Evolutionary conservation across 2,888 invertebrate species (phyloP), one percentile per base, ranked within the genome.

Genomic region (Hydraecia micacea): DNA sequence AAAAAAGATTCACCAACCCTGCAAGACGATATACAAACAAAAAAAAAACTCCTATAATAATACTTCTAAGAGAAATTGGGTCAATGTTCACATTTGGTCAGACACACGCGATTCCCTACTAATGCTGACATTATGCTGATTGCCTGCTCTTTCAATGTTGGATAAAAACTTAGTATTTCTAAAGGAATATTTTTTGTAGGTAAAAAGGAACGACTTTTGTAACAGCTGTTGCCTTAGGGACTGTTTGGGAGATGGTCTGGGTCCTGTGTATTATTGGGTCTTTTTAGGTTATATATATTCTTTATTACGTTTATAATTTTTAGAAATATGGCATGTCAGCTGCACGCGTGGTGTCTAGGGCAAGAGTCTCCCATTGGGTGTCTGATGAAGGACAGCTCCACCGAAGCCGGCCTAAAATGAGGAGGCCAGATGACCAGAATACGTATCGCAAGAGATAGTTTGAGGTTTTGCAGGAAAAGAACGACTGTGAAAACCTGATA

Each of bases 41-140:
- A 85, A 80, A 82, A 83, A 80, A 85, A 85, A 74, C 79, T 73
- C n/a, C 42, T 63, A 39, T 39, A 73, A 63, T 75, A 85, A 86
- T 85, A 77, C 80, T 83, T 25, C 76, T 74, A 63, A 83, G 86
- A 85, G 76, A 68, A 88, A 82, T 84, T 86, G 76, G 87, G 88
- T 86, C 87, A 83, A 80, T 77, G 81, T 36, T 77, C 82, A 81
- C 86, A 87, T 88, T 87, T 83, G 83, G 87, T 88, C 87, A 77
- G 79, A 83, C 89, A 75, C 88, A 87, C 88, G 88, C 86, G 79
- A 87, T 85, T 70, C 80, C 36, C 75, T 68, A 77, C 88, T 88
- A 88, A 88, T 88, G 87, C 79, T 75, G 73, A 77, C 86, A 88
- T 88, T 87, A 88, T 88, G 80, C 82, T 86, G 87, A 86, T 86